Evolutionary conservation across 2,113 vertebrate genomes (phyloP).

Genomic region (Vulpes ferrilata): DNA sequence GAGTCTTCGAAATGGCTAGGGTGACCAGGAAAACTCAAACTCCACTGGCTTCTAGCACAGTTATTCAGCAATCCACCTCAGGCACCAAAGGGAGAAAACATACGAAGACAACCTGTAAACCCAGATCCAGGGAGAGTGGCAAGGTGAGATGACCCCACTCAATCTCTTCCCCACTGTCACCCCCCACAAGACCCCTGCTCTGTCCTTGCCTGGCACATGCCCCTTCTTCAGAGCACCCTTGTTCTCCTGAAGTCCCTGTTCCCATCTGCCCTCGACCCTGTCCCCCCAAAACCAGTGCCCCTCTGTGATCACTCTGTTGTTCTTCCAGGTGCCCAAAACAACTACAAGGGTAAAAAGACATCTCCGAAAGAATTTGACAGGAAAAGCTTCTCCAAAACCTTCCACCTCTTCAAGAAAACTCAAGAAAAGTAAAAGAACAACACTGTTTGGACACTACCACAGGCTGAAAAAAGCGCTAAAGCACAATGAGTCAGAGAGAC

Average conservation of each 20-base stretch:
- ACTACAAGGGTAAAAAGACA: accelerated
- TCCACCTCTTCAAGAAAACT: neutral
- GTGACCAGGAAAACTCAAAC: neutral
- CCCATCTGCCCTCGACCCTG: neutral
- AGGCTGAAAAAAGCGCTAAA: accelerated
- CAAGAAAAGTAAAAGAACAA: neutral
- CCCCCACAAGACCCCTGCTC: neutral
- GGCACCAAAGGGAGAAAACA: too few relatives aligned
- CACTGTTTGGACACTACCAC: accelerated
- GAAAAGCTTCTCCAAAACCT: neutral
- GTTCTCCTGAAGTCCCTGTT: neutral
- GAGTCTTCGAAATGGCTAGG: neutral
- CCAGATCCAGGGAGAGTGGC: neutral
- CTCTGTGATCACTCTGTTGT: neutral
- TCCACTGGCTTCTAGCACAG: too few relatives aligned
- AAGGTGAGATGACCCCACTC: neutral
- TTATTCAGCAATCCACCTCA: neutral
- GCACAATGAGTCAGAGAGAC: neutral
- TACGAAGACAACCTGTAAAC: neutral
- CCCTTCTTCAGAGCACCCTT: neutral
- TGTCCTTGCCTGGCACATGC: neutral
- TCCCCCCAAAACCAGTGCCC: neutral
- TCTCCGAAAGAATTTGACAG: accelerated
- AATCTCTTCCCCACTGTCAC: neutral
- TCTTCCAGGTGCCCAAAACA: neutral